These are phyloP conservation scores for Halesus radiatus DNA, from an alignment of 1,140 invertebrate genomes.

Conservation along the genomic window DNA sequence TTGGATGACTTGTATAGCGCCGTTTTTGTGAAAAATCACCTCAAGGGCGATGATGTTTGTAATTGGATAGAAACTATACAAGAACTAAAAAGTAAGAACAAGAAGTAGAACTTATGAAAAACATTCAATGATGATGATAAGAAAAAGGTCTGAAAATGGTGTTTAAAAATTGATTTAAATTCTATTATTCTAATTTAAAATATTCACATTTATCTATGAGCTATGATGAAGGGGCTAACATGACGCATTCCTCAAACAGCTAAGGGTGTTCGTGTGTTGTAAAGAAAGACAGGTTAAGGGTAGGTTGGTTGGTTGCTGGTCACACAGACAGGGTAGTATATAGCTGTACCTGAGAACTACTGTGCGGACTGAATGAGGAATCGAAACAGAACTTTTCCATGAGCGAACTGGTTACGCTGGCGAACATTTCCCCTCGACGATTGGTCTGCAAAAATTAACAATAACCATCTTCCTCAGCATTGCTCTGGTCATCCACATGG, in stretches of 20 bases:
- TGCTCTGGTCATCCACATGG: too few relatives aligned
- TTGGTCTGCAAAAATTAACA: constrained; percentile 74
- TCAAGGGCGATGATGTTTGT: too few relatives aligned
- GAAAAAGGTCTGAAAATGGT: too few relatives aligned
- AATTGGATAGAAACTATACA: too few relatives aligned
- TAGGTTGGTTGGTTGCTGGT: background rate
- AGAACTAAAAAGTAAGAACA: too few relatives aligned
- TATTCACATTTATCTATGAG: too few relatives aligned
- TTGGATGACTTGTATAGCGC: too few relatives aligned
- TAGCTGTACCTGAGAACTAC: constrained; percentile 76
- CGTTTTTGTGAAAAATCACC: too few relatives aligned
- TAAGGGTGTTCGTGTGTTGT: constrained; percentile 1
- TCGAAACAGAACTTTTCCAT: constrained; percentile 85
- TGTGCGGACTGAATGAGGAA: constrained; percentile 80
- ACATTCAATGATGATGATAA: background rate
- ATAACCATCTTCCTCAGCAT: constrained; percentile 43
- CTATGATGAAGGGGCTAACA: too few relatives aligned
- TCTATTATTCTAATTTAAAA: too few relatives aligned
- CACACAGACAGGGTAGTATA: background rate
- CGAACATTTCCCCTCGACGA: constrained; percentile 84
- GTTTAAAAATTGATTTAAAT: too few relatives aligned
- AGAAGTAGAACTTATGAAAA: background rate
- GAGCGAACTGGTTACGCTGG: constrained; percentile 84
- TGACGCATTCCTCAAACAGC: constrained; percentile 28
- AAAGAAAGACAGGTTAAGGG: constrained; percentile 18